Evolutionary conservation across 1,140 invertebrate genomes (phyloP).

Genomic region (Centruroides sculpturatus): DNA sequence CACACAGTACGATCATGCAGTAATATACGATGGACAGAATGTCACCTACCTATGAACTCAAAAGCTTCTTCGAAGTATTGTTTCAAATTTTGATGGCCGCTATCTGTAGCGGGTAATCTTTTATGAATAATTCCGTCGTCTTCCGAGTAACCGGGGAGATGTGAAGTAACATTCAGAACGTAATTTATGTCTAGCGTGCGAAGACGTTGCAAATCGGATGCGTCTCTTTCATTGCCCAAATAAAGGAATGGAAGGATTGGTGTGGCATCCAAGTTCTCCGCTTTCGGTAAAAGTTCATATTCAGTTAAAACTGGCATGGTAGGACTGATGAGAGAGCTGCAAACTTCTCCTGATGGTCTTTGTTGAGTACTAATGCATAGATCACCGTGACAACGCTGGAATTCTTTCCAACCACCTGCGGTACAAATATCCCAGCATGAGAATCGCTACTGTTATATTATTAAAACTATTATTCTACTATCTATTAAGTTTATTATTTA

Average conservation of each 20-base stretch:
- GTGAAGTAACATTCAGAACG: conserved; percentile 69
- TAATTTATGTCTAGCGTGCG: conserved; percentile 48
- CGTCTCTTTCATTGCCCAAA: conserved; percentile 71
- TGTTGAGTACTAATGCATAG: conserved; percentile 23
- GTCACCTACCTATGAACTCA: conserved; percentile 65
- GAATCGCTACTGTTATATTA: not conserved
- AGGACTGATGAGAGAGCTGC: not conserved
- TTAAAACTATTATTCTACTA: not conserved
- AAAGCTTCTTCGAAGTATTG: conserved; percentile 85
- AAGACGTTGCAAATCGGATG: conserved; percentile 53
- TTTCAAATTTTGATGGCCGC: conserved; percentile 72
- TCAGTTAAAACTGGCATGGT: too few species aligned
- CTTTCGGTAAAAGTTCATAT: not conserved
- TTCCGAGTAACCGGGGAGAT: conserved; percentile 53
- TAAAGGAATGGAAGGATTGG: conserved; percentile 73
- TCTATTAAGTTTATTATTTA: too few species aligned
- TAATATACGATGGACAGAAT: too few species aligned
- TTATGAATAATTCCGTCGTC: conserved; percentile 56
- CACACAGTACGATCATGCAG: too few species aligned
- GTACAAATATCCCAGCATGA: conserved; percentile 3
- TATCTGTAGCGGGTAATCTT: conserved; percentile 68
- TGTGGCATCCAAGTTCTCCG: conserved; percentile 56
- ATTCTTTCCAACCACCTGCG: conserved; percentile 33
- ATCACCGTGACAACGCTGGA: conserved; percentile 25
- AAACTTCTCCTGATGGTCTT: not conserved